Conservation (phyloP, 2,113 vertebrate genomes). For the Uropsilus gracilis region DNA sequence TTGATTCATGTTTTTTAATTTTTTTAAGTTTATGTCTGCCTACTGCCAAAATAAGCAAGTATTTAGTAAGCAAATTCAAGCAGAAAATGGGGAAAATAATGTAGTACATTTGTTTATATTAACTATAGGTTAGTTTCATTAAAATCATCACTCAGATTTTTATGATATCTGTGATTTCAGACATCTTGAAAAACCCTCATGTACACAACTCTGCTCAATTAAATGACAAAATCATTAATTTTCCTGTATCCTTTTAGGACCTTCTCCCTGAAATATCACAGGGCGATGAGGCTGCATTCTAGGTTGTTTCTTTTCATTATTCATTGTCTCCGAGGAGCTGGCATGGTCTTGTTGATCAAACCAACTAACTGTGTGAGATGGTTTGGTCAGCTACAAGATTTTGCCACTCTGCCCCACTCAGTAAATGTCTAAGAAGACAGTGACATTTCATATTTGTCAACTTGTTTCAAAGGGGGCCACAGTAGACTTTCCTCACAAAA, state of each 20-base stretch:
- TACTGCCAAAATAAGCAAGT: background rate
- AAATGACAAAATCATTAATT: background rate
- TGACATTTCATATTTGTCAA: constrained; percentile 12
- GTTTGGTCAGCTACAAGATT: background rate
- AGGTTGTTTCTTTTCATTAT: background rate
- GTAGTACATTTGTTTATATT: background rate
- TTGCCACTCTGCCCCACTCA: background rate
- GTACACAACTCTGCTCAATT: background rate
- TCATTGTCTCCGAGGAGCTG: background rate
- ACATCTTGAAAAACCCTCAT: background rate
- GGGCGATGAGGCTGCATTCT: background rate
- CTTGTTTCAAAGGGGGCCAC: background rate
- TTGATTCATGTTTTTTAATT: background rate
- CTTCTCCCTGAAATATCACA: background rate
- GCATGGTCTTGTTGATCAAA: background rate
- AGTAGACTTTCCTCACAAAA: constrained; percentile 1
- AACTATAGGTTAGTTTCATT: constrained; percentile 2
- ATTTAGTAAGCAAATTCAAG: constrained; percentile 40
- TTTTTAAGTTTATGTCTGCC: constrained; percentile 29
- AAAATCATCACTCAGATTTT: constrained; percentile 33
- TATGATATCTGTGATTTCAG: background rate
- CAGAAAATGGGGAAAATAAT: background rate
- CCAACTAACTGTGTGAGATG: background rate
- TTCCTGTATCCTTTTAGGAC: background rate
- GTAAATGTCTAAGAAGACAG: background rate